Evolutionary conservation across 2,888 invertebrate species (phyloP).

Genomic region (Marronus borbonicus): DNA sequence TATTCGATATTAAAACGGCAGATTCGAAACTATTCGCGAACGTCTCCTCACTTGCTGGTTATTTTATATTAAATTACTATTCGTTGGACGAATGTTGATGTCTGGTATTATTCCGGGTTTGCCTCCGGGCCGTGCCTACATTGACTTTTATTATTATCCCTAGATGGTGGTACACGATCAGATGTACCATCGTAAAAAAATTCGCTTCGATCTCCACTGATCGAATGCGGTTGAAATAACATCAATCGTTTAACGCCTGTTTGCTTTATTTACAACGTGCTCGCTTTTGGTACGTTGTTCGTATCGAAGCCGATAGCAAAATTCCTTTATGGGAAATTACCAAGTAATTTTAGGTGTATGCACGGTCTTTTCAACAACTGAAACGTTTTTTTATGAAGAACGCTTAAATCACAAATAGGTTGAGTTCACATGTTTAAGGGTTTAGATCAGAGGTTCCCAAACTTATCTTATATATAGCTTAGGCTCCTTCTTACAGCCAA

Average conservation of each 20-base stretch:
- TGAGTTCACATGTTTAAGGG: too few species aligned
- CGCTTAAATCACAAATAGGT: too few species aligned
- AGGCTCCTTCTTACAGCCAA: too few species aligned
- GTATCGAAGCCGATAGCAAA: slow-evolving; percentile 15
- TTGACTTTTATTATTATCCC: slow-evolving; percentile 42
- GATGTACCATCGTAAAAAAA: neutral
- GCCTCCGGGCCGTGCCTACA: slow-evolving; percentile 39
- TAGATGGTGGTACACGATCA: slow-evolving; percentile 33
- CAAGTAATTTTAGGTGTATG: too few species aligned
- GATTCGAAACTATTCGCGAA: slow-evolving; percentile 42
- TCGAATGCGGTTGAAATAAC: slow-evolving; percentile 30
- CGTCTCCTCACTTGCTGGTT: slow-evolving; percentile 31
- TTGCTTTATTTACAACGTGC: slow-evolving; percentile 36
- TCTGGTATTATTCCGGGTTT: slow-evolving; percentile 47
- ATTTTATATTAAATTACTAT: slow-evolving; percentile 54
- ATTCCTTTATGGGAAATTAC: neutral
- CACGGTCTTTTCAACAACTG: too few species aligned
- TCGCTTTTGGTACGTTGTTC: neutral
- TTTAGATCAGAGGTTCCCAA: too few species aligned
- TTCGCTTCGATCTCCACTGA: slow-evolving; percentile 16
- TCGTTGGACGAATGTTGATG: slow-evolving; percentile 45
- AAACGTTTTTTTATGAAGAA: too few species aligned
- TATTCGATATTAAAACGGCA: slow-evolving; percentile 33
- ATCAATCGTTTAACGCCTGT: slow-evolving; percentile 24
- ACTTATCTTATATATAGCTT: too few species aligned